phyloP scores from a whole-genome alignment of 1,140 invertebrate genomes.

The Drosophila athabasca region DNA sequence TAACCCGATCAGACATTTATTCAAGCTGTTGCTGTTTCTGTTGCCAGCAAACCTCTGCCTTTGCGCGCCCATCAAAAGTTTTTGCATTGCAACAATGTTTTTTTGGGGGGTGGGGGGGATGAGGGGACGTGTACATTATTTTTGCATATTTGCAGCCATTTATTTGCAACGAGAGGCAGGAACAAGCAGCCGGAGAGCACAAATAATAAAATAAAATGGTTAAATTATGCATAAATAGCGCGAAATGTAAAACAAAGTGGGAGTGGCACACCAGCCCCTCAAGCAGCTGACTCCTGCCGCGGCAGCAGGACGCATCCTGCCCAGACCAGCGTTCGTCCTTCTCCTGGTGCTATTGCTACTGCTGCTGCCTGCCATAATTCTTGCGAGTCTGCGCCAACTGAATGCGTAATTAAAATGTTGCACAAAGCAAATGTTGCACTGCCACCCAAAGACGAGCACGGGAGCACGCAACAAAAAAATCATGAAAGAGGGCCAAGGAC shows the following conservation, averaged over 20 bases:
- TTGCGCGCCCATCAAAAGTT: constrained; percentile 4
- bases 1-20: constrained; percentile 65
- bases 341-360: background rate
- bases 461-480: constrained; percentile 16
- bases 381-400: constrained; percentile 58
- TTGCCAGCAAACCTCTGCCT: constrained; percentile 7
- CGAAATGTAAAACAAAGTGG: constrained; percentile 45
- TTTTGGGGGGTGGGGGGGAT: background rate
- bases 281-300: constrained; percentile 42
- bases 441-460: constrained; percentile 17
- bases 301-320: constrained; percentile 23
- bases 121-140: constrained; percentile 26
- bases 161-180: constrained; percentile 41
- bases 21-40: constrained; percentile 35
- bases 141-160: constrained; percentile 53
- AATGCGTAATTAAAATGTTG: constrained; percentile 78
- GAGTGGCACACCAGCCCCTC: constrained; percentile 8
- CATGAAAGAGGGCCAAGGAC: constrained; percentile 37
- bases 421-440: constrained; percentile 60
- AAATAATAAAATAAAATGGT: constrained; percentile 59
- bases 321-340: constrained; percentile 5
- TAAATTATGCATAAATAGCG: constrained; percentile 55
- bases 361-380: constrained; percentile 39
- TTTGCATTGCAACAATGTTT: constrained; percentile 38
- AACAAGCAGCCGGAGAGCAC: constrained; percentile 27